A percentile compares a stretch with the other conserved stretches of the same genome.
Evolutionary conservation across 2,113 vertebrate genomes (phyloP).

Genomic region (Channa argus): DNA sequence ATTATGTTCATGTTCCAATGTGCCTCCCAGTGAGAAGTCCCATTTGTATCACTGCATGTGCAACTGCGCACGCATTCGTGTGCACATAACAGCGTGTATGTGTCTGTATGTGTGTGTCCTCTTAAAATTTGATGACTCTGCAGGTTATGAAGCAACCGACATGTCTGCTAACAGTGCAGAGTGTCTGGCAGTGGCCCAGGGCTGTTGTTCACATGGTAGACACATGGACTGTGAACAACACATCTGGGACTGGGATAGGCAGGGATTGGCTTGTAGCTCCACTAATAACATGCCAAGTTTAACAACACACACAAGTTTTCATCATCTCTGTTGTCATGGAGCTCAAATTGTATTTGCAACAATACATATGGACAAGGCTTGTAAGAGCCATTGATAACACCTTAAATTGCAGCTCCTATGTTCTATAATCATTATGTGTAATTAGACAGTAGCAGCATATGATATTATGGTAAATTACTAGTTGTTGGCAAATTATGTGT

Average conservation of each 20-base stretch:
- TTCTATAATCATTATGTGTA: slow-evolving; percentile 68
- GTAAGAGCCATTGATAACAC: slow-evolving; percentile 43
- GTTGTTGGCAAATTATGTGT: slow-evolving; percentile 71
- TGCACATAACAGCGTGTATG: slow-evolving; percentile 33
- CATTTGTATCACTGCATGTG: slow-evolving; percentile 64
- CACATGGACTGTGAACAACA: slow-evolving; percentile 57
- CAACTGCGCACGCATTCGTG: slow-evolving; percentile 62
- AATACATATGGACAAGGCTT: slow-evolving; percentile 42
- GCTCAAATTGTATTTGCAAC: slow-evolving; percentile 58
- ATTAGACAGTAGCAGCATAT: slow-evolving; percentile 62
- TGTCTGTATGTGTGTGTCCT: slow-evolving; percentile 49
- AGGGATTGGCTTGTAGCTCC: slow-evolving; percentile 34
- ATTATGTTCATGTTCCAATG: slow-evolving; percentile 69
- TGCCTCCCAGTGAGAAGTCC: slow-evolving; percentile 71
- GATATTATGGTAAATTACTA: slow-evolving; percentile 67
- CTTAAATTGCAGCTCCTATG: slow-evolving; percentile 49
- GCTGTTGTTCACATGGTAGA: slow-evolving; percentile 68
- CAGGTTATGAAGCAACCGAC: slow-evolving; percentile 48
- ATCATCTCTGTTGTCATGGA: slow-evolving; percentile 68
- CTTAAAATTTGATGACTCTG: slow-evolving; percentile 71
- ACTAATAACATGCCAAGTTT: slow-evolving; percentile 46
- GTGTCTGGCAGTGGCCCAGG: slow-evolving; percentile 51
- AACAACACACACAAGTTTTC: slow-evolving; percentile 53
- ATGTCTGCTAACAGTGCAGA: slow-evolving; percentile 40
- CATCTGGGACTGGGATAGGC: slow-evolving; percentile 68